Evolutionary conservation across 2,888 invertebrate species (phyloP).

Genomic region (Machimus rusticus): DNA sequence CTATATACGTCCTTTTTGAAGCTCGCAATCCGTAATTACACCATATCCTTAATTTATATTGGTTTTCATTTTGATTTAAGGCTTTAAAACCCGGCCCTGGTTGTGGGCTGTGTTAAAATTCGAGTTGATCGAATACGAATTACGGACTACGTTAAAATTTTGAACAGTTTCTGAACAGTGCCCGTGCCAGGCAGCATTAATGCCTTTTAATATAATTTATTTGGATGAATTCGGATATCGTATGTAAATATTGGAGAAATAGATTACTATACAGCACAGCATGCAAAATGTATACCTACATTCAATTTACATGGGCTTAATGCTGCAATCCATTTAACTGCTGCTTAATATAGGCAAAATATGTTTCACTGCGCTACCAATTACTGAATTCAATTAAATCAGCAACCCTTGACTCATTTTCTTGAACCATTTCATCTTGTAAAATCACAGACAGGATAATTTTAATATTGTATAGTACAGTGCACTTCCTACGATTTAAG

Average conservation of each 20-base stretch:
- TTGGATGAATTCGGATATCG: not conserved
- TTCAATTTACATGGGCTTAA: no score
- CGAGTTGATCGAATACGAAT: not conserved
- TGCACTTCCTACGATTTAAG: not conserved
- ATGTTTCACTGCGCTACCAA: not conserved
- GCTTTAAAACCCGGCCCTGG: not conserved
- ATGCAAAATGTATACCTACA: no score
- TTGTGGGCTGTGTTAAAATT: not conserved
- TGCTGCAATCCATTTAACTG: no score
- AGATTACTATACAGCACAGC: no score
- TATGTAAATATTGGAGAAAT: not conserved
- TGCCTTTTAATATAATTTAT: not conserved
- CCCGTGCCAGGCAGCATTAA: not conserved
- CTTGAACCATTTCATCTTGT: not conserved
- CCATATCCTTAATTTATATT: not conserved
- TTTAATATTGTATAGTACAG: not conserved
- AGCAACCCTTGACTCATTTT: not conserved
- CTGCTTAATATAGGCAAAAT: not conserved
- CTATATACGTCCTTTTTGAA: not conserved
- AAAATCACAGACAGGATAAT: not conserved
- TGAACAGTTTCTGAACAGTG: not conserved
- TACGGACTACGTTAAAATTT: not conserved
- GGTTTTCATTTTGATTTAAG: not conserved
- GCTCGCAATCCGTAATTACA: not conserved
- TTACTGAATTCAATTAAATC: not conserved